These are phyloP conservation scores for Gallinago stenura DNA, from an alignment of 2,797 vertebrate genomes.

Conservation along the genomic window DNA sequence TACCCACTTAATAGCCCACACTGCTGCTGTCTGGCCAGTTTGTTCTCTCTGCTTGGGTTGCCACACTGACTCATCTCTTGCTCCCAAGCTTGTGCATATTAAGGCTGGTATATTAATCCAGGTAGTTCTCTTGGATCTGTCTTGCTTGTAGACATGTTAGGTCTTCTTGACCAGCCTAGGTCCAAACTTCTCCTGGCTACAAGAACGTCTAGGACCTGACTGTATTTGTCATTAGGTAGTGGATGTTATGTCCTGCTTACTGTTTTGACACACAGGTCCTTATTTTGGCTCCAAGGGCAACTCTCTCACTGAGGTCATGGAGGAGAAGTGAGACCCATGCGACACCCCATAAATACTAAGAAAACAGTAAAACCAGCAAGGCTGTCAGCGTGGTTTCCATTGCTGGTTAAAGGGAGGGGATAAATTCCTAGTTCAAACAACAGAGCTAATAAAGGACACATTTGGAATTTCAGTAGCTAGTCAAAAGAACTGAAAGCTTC, in stretches of 20 bases:
- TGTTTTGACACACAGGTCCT: background rate
- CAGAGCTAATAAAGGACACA: slow-evolving; percentile 70
- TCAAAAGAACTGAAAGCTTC: slow-evolving; percentile 39
- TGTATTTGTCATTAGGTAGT: background rate
- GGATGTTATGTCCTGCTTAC: background rate
- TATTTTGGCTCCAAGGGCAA: background rate
- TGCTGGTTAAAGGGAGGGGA: slow-evolving; percentile 53
- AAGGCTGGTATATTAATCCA: background rate
- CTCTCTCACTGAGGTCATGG: background rate
- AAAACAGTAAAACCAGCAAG: background rate
- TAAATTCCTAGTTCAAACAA: slow-evolving; percentile 68
- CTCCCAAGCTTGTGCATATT: background rate
- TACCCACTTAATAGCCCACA: background rate
- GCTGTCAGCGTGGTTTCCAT: background rate
- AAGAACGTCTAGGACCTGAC: background rate
- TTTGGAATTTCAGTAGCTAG: slow-evolving; percentile 71
- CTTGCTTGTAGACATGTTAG: background rate
- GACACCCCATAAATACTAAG: background rate
- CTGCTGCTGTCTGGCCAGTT: background rate
- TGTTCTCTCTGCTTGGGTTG: background rate
- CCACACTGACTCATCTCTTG: background rate
- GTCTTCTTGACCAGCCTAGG: background rate
- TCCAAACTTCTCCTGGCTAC: background rate
- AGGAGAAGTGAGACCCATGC: background rate
- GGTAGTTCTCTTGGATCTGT: background rate